Evolutionary conservation across 2,797 vertebrate species (phyloP), one percentile per base, ranked within the genome.

Genomic region (Mus minutoides): DNA sequence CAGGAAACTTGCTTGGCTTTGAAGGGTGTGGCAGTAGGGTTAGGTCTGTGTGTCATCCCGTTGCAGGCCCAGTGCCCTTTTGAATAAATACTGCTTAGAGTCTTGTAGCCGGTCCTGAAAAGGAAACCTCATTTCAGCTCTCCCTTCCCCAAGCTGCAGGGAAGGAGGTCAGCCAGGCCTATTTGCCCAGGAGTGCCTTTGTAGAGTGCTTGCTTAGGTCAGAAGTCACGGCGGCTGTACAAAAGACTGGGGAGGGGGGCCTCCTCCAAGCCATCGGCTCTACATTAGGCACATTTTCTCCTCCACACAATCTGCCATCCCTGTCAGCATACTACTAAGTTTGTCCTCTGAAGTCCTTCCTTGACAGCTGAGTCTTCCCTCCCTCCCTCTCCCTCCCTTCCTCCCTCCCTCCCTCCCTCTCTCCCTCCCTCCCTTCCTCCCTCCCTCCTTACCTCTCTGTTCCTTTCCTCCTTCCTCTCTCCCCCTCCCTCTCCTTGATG

Each of bases 1-100:
- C 98, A 97, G 98, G 95, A 4, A 96, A 96, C 79, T 84, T 77
- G 94, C 98, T 98, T 98, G 99, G 98, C 98, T 97, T 98, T 95
- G 24, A 77, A 97, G 95, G 97, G 97, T 94, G 95, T 1, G 29
- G 87, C 6, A 1, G 13, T 90, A 0, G 19, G 6, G 6, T 34
- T 93, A 95, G 94, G 94, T 96, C 87, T 93, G 96, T 31, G 93
- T 29, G 86, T 58, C 92, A 78, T 40, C 49, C 49, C 3, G 0
- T 86, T 86, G 77, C 88, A 2, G 67, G 82, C 58, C 58, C 1
- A 2, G 16, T 43, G 37, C 60, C 6, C 94, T 97, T 97, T 94
- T 97, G 93, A 97, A 97, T 94, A 94, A 97, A 97, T 94, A 93
- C 94, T 97, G 95, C 97, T 98, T 97, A 97, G 95, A 94, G 97